Evolutionary conservation across 2,113 vertebrate genomes (phyloP), one percentile per base, ranked within the genome.

Genomic region (Bagarius yarrelli): DNA sequence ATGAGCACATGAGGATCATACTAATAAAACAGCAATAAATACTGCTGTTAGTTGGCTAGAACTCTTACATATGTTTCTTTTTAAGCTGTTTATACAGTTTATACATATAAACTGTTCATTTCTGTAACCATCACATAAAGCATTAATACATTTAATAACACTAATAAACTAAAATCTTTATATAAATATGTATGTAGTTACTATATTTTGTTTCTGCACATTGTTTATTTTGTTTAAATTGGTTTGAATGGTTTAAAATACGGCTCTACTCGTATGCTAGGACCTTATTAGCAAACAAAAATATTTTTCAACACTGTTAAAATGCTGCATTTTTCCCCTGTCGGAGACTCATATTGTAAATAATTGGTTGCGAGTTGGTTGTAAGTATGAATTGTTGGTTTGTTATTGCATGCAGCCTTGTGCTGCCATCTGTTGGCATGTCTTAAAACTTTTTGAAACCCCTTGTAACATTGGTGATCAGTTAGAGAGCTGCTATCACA

Each of bases 11-110:
- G 55, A 71, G 55, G 55, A 59, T 57, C 55, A 52, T 32, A 47
- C 57, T 25, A 59, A 78, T 63, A 60, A 44, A 64, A 66, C 36
- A 14, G 47, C 52, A 64, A 30, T 60, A 76, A 76, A 44, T 44
- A 60, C n/a, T 0, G 4, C 19, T 32, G 27, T 21, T 30, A n/a
- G 4, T 25, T 52, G 44, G 5, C 5, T 5, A 16, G 6, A 25
- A 6, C 40, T 25, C 47, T 70, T 34, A 27, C n/a, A 70, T 70
- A 70, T 16, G 36, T 67, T 44, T 67, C 36, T 5, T 21, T 40
- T 67, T 1, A 0, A 44, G 47, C 5, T 19, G 44, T 27, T 44
- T 4, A 55, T 30, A 30, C 47, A 30, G 3, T 30, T 30, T 30
- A 40, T 67, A 67, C 23, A 4, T 13, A 67, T 23, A 67, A 5